phyloP scores from a whole-genome alignment of 2,113 vertebrate species.

The Felis chaus region DNA sequence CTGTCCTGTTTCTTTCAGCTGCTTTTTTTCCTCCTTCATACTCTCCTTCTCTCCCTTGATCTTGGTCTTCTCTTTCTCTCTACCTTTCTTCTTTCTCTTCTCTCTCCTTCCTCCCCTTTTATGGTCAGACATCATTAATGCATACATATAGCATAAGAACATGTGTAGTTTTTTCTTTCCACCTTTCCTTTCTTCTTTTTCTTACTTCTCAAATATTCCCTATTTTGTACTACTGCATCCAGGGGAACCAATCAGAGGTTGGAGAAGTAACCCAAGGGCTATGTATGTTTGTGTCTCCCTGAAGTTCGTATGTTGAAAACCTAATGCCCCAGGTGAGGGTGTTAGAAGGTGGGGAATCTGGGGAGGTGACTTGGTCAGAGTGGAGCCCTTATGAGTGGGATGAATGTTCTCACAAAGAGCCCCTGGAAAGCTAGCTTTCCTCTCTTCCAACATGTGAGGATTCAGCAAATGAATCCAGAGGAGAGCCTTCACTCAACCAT shows the following conservation, averaged over 20 bases:
- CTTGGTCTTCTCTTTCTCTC: background rate
- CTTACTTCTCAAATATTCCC: background rate
- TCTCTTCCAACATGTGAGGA: background rate
- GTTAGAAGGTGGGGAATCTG: background rate
- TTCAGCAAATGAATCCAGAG: background rate
- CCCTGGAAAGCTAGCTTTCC: background rate
- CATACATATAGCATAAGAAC: background rate
- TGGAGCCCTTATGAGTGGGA: background rate
- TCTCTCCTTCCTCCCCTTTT: background rate
- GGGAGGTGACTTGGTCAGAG: background rate
- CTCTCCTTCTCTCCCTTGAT: background rate
- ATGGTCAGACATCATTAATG: background rate
- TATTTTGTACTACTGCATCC: background rate
- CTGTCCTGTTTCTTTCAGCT: background rate
- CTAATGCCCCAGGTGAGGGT: background rate
- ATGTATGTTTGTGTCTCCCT: background rate
- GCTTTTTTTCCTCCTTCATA: background rate
- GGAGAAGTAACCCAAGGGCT: background rate
- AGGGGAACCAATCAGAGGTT: background rate
- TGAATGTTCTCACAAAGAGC: background rate
- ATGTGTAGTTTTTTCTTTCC: background rate
- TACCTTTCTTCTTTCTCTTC: background rate
- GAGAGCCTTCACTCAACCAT: background rate
- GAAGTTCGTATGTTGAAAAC: background rate
- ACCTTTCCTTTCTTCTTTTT: background rate